Evolutionary conservation across 2,113 vertebrate genomes (phyloP).

Genomic region (Oreochromis aureus): DNA sequence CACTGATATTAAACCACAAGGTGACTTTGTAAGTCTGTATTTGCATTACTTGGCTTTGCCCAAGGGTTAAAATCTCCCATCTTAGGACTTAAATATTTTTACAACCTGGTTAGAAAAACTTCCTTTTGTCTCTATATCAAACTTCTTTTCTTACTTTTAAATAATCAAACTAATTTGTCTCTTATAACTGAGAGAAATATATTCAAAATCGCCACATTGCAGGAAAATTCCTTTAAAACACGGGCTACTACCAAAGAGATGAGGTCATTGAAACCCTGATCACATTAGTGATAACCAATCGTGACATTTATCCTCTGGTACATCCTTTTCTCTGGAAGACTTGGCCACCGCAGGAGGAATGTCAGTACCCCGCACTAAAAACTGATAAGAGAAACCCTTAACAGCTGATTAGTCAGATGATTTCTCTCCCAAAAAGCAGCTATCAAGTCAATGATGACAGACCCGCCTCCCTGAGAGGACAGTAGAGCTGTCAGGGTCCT

Average conservation of each 20-base stretch:
- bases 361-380: not conserved
- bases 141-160: not conserved
- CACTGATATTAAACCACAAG: not conserved
- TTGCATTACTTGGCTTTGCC: not conserved
- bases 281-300: constrained; percentile 11
- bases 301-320: constrained; percentile 26
- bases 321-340: constrained; percentile 9
- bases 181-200: not conserved
- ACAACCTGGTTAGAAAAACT: not conserved
- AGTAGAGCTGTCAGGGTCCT: constrained; percentile 1
- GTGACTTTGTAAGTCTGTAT: not conserved
- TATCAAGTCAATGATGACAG: not conserved
- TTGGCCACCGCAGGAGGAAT: not conserved
- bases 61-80: not conserved
- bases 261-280: not conserved
- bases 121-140: not conserved
- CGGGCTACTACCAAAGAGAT: not conserved
- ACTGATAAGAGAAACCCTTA: constrained; percentile 10
- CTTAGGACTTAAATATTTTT: not conserved
- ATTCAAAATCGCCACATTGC: not conserved
- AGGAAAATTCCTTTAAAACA: not conserved
- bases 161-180: not conserved
- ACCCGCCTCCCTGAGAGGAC: constrained; percentile 1
- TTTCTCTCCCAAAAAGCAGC: not conserved
- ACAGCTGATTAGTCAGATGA: constrained; percentile 18